Percentiles rank a stretch among this genome's conserved stretches.
These are phyloP conservation scores for Drosophila arizonae DNA, from an alignment of 1,140 invertebrate genomes.

Conservation along the genomic window DNA sequence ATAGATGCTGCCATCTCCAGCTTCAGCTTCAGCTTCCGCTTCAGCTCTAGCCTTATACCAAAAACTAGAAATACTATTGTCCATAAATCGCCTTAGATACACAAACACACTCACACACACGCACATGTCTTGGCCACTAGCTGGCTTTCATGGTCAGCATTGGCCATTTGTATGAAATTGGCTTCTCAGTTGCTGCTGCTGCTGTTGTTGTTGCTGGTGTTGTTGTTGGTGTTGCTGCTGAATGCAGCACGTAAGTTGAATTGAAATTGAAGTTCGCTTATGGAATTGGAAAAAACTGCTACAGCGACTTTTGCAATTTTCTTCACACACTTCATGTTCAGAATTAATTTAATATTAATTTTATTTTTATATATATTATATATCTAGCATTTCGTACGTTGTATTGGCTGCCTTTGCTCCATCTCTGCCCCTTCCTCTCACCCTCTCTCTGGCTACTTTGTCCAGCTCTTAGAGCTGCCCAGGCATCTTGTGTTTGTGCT, in stretches of 20 bases:
- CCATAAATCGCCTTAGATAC: slow-evolving; percentile 70
- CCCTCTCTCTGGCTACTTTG: slow-evolving; percentile 8
- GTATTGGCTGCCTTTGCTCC: slow-evolving; percentile 5
- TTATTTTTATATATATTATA: slow-evolving; percentile 66
- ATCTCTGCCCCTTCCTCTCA: neutral
- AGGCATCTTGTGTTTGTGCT: slow-evolving; percentile 36
- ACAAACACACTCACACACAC: neutral
- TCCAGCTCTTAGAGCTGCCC: slow-evolving; percentile 1
- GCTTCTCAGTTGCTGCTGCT: slow-evolving; percentile 51
- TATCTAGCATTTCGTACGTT: slow-evolving; percentile 34
- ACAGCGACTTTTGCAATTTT: slow-evolving; percentile 74
- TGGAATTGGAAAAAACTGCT: slow-evolving; percentile 70
- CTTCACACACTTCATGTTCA: slow-evolving; percentile 78
- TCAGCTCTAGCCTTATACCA: neutral
- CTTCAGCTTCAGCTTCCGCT: neutral
- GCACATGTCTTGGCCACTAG: slow-evolving; percentile 28
- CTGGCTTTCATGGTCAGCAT: slow-evolving; percentile 57
- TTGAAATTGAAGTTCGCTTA: slow-evolving; percentile 79
- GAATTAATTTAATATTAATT: slow-evolving; percentile 82
- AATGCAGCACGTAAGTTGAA: slow-evolving; percentile 70
- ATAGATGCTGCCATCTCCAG: slow-evolving; percentile 28
- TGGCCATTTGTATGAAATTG: slow-evolving; percentile 72
- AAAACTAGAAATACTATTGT: slow-evolving; percentile 49
- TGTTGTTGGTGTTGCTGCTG: slow-evolving; percentile 21
- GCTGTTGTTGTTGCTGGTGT: no score